A percentile compares a stretch with the other conserved stretches of the same genome.
Conservation (phyloP, 2,113 vertebrate genomes). For the Orientallactaga bullata region DNA sequence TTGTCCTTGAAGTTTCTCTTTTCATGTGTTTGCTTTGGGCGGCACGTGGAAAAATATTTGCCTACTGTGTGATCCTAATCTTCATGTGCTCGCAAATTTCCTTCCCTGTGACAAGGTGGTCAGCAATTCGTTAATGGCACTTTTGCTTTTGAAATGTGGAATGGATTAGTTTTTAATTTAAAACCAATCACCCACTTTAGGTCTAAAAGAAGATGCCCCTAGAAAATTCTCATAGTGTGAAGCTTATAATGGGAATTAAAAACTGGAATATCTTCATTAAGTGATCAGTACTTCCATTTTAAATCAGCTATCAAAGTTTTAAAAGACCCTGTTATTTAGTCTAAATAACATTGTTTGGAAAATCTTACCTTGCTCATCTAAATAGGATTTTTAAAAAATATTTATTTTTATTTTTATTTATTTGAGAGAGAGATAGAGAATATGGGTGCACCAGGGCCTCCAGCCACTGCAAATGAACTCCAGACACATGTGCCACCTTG, state of each 20-base stretch:
- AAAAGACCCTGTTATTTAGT: constrained; percentile 12
- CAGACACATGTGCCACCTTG: no score
- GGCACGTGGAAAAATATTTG: constrained; percentile 87
- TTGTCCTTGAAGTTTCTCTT: constrained; percentile 79
- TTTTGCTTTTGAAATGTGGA: constrained; percentile 63
- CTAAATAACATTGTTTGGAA: constrained; percentile 33
- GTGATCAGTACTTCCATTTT: not conserved
- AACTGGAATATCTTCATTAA: not conserved
- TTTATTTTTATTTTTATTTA: no score
- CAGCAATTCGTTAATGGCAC: not conserved
- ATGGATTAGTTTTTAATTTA: not conserved
- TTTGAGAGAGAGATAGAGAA: no score
- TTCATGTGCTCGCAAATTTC: constrained; percentile 78
- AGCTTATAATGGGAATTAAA: not conserved
- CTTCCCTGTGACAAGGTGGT: constrained; percentile 68
- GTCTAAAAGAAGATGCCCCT: constrained; percentile 1
- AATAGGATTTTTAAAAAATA: not conserved
- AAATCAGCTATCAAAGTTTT: constrained; percentile 34
- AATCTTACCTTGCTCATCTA: constrained; percentile 28
- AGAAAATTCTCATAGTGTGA: not conserved
- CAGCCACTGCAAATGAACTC: no score
- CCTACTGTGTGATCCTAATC: constrained; percentile 77
- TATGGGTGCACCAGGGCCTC: no score
- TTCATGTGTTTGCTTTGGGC: constrained; percentile 83
- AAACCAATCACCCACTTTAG: not conserved